Percentiles rank a stretch among this genome's conserved stretches.
These are phyloP conservation scores for Macrosteles quadrilineatus DNA, from an alignment of 1,140 invertebrate genomes.

Conservation along the genomic window DNA sequence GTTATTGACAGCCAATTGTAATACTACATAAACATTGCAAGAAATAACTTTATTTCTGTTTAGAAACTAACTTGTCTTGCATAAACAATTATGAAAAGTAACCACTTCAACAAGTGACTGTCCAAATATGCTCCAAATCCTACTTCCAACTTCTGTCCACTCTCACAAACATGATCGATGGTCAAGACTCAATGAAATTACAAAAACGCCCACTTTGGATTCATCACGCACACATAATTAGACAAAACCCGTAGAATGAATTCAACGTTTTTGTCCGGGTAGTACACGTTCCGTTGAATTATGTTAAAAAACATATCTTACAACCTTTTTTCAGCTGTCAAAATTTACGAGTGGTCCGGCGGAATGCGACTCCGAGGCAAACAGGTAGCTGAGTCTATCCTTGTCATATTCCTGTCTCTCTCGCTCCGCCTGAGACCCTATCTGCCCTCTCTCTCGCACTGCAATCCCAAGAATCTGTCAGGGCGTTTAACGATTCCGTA, in stretches of 20 bases:
- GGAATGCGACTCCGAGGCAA: conserved; percentile 7
- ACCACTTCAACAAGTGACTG: too few species aligned
- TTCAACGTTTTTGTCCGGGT: conserved; percentile 11
- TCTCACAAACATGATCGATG: too few species aligned
- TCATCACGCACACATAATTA: not conserved
- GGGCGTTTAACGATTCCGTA: conserved; percentile 20
- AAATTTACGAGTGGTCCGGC: conserved; percentile 11
- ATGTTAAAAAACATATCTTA: conserved; percentile 24
- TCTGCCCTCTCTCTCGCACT: not conserved
- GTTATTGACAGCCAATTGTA: too few species aligned
- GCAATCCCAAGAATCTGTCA: conserved; percentile 13
- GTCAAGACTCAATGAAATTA: too few species aligned
- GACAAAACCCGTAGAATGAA: conserved; percentile 8
- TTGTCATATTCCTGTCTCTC: conserved; percentile 9
- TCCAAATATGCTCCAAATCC: too few species aligned
- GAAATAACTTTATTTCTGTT: too few species aligned
- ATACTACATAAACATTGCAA: too few species aligned
- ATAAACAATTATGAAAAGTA: too few species aligned
- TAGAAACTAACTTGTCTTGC: too few species aligned
- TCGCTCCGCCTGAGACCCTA: not conserved
- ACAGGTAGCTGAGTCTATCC: conserved; percentile 11
- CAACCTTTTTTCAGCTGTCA: conserved; percentile 18
- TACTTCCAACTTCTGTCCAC: too few species aligned
- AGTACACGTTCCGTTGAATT: conserved; percentile 19
- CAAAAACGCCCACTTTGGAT: too few species aligned